Conservation (phyloP, 2,113 vertebrate genomes). For the Sinocyclocheilus grahami region DNA sequence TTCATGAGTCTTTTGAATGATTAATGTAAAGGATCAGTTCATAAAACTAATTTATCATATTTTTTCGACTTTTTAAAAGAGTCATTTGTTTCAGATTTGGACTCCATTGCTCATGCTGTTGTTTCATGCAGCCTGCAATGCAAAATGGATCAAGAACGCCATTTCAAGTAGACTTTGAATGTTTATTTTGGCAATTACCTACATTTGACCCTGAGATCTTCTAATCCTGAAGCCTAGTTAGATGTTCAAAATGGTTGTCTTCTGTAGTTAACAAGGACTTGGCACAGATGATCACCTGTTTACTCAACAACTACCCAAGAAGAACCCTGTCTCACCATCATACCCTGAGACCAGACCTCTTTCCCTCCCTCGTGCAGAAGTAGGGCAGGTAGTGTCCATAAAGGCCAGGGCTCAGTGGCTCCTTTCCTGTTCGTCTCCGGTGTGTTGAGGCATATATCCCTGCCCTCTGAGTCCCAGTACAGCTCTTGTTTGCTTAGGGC, state of each 20-base stretch:
- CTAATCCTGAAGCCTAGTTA: background rate
- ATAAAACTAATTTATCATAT: background rate
- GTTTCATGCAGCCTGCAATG: too few relatives aligned
- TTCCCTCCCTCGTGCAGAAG: background rate
- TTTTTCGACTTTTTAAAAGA: background rate
- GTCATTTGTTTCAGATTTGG: too few relatives aligned
- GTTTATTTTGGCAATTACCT: background rate
- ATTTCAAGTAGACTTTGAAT: background rate
- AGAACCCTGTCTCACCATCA: background rate
- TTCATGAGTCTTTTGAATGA: too few relatives aligned
- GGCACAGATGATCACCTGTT: background rate
- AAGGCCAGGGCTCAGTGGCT: constrained; percentile 13
- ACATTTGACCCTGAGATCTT: background rate
- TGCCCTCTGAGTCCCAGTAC: constrained; percentile 66
- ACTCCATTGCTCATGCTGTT: too few relatives aligned
- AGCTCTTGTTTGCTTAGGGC: constrained; percentile 75
- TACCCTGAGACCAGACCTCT: background rate
- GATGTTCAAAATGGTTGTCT: background rate
- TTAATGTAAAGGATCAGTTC: too few relatives aligned
- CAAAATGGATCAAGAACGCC: background rate
- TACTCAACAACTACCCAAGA: background rate
- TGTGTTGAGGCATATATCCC: constrained; percentile 62
- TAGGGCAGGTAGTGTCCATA: background rate
- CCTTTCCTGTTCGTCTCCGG: constrained; percentile 52
- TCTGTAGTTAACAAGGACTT: background rate